phyloP scores from a whole-genome alignment of 2,113 vertebrate species.

The Callorhinus ursinus region DNA sequence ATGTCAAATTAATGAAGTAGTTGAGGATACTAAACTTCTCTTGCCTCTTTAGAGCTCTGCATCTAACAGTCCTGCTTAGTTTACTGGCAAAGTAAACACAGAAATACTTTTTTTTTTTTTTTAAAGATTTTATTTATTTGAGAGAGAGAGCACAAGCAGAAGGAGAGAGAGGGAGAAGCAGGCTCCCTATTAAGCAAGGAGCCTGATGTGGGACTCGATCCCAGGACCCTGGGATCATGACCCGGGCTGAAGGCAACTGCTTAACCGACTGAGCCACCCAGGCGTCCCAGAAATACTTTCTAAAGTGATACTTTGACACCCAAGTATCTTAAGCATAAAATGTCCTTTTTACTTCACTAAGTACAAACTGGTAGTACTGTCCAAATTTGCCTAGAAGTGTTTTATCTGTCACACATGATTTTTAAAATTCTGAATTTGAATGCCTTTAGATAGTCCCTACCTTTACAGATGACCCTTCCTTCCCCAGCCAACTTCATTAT shows the following conservation, averaged over 20 bases:
- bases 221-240: too few relatives aligned
- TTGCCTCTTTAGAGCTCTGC: neutral
- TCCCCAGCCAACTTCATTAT: neutral
- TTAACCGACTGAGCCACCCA: too few relatives aligned
- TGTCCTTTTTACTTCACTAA: neutral
- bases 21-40: constrained; percentile 46
- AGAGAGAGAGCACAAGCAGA: too few relatives aligned
- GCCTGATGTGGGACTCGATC: too few relatives aligned
- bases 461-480: neutral
- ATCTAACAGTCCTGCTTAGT: neutral
- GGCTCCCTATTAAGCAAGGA: too few relatives aligned
- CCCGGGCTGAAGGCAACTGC: too few relatives aligned
- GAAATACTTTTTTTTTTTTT: neutral
- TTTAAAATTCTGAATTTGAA: constrained; percentile 18
- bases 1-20: neutral
- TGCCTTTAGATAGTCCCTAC: neutral
- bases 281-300: neutral
- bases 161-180: too few relatives aligned
- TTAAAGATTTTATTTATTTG: too few relatives aligned
- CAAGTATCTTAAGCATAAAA: neutral
- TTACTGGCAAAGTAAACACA: neutral
- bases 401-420: neutral
- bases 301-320: neutral
- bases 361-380: neutral
- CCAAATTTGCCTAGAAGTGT: neutral